Evolutionary conservation across 2,113 vertebrate species (phyloP).

Genomic region (Cryptotis parvus): DNA sequence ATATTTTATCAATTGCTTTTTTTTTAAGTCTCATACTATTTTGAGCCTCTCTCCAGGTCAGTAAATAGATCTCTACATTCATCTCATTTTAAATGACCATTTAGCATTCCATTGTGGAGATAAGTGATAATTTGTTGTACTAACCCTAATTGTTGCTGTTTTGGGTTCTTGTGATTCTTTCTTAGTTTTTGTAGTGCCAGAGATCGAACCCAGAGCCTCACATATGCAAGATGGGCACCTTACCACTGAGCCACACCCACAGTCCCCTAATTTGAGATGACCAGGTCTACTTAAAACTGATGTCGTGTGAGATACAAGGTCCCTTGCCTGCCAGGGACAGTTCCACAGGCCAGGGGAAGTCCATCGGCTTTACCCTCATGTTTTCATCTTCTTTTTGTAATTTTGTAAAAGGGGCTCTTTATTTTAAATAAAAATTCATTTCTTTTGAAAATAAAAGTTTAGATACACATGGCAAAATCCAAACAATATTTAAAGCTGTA

Average conservation of each 20-base stretch:
- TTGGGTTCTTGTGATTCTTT: not conserved
- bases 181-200: too few species aligned
- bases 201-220: too few species aligned
- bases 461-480: too few species aligned
- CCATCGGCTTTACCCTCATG: not conserved
- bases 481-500: too few species aligned
- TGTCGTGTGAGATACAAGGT: not conserved
- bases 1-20: not conserved
- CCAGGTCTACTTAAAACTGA: not conserved
- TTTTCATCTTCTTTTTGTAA: slow-evolving; percentile 37
- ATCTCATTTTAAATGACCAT: not conserved
- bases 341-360: not conserved
- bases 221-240: too few species aligned
- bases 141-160: not conserved
- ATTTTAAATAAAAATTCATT: too few species aligned
- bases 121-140: not conserved
- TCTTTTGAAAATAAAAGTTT: too few species aligned
- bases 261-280: slow-evolving; percentile 31
- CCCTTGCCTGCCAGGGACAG: not conserved
- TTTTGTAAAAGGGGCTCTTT: too few species aligned
- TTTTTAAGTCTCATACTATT: not conserved
- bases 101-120: not conserved
- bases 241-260: too few species aligned
- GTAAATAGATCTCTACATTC: not conserved
- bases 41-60: slow-evolving; percentile 13